These are phyloP conservation scores for Tolypeutes matacus DNA, from an alignment of 2,797 vertebrate genomes.

Conservation along the genomic window DNA sequence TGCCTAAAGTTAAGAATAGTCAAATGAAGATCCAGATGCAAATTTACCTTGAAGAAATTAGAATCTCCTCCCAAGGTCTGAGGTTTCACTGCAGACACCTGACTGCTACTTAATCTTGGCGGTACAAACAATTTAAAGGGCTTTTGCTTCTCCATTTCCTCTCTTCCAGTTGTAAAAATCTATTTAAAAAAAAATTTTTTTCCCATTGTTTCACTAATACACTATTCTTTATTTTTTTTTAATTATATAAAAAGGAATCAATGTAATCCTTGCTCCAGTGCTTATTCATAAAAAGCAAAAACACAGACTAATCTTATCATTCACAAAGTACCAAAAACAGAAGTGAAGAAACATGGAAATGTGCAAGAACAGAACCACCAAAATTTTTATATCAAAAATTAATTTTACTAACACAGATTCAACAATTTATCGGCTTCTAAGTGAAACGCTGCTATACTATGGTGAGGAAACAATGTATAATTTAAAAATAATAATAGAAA, in stretches of 20 bases:
- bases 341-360: neutral
- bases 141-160: conserved; percentile 87
- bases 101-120: conserved; percentile 84
- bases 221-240: neutral
- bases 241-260: accelerated
- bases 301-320: neutral
- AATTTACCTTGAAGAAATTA: conserved; percentile 81
- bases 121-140: conserved; percentile 87
- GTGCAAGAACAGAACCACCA: neutral
- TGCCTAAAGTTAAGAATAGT: neutral
- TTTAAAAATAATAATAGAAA: neutral
- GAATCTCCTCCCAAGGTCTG: conserved; percentile 77
- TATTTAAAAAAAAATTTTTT: neutral
- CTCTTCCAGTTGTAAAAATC: neutral
- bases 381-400: neutral
- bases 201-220: neutral
- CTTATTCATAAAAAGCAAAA: neutral
- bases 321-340: neutral
- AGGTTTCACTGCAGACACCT: conserved; percentile 86
- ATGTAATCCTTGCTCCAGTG: neutral
- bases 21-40: neutral
- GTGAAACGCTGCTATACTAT: neutral
- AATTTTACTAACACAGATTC: neutral
- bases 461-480: neutral
- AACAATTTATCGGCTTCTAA: neutral